Base-by-base conservation (phyloP, 1,140 invertebrate species). In the Drosophila funebris region DNA sequence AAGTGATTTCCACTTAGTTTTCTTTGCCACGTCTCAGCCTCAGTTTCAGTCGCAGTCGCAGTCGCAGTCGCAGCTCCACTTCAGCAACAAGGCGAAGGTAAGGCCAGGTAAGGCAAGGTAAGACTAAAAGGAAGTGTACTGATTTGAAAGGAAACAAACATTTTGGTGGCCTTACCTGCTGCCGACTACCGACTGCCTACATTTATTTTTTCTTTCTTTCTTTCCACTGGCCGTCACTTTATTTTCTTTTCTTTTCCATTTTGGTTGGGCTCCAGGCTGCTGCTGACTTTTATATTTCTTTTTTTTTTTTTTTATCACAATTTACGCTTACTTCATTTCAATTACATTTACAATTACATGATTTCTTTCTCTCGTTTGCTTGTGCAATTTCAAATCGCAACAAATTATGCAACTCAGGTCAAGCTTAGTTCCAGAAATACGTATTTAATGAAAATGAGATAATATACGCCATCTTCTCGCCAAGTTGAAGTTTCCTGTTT, bases 81-180 rank as follows among this genome's bases (percentile, higher is more conserved):
- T 72, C 20, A 63, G 41, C 60, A 31, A 39, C 48, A 73, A 73
- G 70, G 58, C 73, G 57, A 56, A 70, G 69, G 78, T 83, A 78
- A 81, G 79, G 67, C 75, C 58, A 69, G 46, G 27, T 63, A 44
- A 44, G 56, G 39, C 53, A 29, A 63, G 43, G 33, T 50, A 62
- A 33, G 43, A 31, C 61, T 33, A 48, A 73, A 85, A 80, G 83
- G 83, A 88, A 88, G 73, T 88, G 76, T 88, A 69, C 83, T 88
- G 83, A 88, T 88, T 88, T 88, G 83, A 88, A 88, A 88, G 83
- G 83, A 88, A 88, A 83, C 83, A 83, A 88, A 89, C 76, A 88
- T 78, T 76, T 82, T 52, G 39, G 61, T 73, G 56, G 63, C 69
- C 70, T 57, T 56, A 27, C 71, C 54, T 37, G 14, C 64, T 29